Evolutionary conservation across 2,888 invertebrate genomes (phyloP), one percentile per base, ranked within the genome.

Genomic region (Rotaria sp.): DNA sequence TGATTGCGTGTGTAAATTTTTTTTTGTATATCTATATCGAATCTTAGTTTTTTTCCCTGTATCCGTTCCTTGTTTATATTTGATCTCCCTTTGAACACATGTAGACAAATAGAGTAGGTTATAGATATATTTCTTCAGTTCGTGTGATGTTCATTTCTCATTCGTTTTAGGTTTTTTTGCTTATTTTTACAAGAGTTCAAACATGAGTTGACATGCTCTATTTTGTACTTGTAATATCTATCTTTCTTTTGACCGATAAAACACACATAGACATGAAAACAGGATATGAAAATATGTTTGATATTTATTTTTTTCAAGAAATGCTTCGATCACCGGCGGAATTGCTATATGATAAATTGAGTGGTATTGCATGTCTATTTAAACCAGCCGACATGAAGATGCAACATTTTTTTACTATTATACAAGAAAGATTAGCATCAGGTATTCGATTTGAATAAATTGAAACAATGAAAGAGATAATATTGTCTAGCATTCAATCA

Each of bases 391-490:
- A 80, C n/a, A 80, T 80, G 80, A 26, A 45, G n/a, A 45, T 45
- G 80, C 80, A 80, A 80, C 41, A 80, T 80, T 80, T 80, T 80
- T 80, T 45, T 26, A 41, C 35, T 80, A 45, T 80, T 15, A 13
- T 80, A 45, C 80, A 80, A 80, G 45, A 41, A 80, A 41, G 80
- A 80, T 80, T 80, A 80, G 80, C 80, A n/a, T 45, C 80, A 80
- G 80, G 80, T 80, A 80, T 18, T 67, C 15, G 5, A 18, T 35
- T 35, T 35, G 15, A 35, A 45, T 80, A n/a, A 4, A 30, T 13
- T 38, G 5, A 38, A 67, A 30, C 24, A 24, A 75, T n/a, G 3
- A 45, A 41, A 26, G n/a, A 80, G 15, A 45, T 80, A n/a, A 80
- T 80, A 26, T 80, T 80, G n/a, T 80, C 13, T 80, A 80, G 80